Evolutionary conservation across 2,113 vertebrate genomes (phyloP), one percentile per base, ranked within the genome.

Genomic region (Labeo catla): DNA sequence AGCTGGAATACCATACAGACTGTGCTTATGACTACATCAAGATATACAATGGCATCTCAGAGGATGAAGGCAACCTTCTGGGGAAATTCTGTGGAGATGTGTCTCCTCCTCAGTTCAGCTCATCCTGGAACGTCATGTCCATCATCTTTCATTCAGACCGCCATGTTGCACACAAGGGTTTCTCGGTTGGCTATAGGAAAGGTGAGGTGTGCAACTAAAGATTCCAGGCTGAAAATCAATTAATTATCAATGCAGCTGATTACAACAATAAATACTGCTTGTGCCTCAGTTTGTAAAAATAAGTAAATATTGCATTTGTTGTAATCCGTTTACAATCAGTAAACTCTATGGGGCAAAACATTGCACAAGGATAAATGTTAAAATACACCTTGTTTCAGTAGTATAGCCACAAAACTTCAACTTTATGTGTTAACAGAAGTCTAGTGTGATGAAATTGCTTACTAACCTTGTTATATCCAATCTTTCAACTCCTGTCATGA

Each of bases 51-150:
- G 98, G 98, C 54, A 93, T 96, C 45, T 80, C 97, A 0, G 95
- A 91, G 49, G 98, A 99, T 57, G 92, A 74, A 87, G 97, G 98
- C 73, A 99, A 98, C 91, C 97, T 99, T 50, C 94, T 99, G 74
- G 98, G 98, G 66, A 96, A 94, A 83, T 99, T 98, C 93, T 99
- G 98, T 0, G 98, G 98, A 13, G 95, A 79, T 86, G 93, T 91
- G 63, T 91, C 93, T 5, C 98, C 98, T 0, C 98, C 98, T 0
- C 95, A 96, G 88, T 97, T 99, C 90, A 95, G 97, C 81, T 99
- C 98, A 0, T 97, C 97, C 74, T 99, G 98, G 98, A 98, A 99
- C 0, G 95, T 99, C 91, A 96, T 99, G 96, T 96, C 97, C 0
- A 91, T 99, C 19, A 68, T 98, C 90, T 99, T 99, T 92, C 97